Conservation (phyloP, 2,113 vertebrate species). For the Taurulus bubalis region DNA sequence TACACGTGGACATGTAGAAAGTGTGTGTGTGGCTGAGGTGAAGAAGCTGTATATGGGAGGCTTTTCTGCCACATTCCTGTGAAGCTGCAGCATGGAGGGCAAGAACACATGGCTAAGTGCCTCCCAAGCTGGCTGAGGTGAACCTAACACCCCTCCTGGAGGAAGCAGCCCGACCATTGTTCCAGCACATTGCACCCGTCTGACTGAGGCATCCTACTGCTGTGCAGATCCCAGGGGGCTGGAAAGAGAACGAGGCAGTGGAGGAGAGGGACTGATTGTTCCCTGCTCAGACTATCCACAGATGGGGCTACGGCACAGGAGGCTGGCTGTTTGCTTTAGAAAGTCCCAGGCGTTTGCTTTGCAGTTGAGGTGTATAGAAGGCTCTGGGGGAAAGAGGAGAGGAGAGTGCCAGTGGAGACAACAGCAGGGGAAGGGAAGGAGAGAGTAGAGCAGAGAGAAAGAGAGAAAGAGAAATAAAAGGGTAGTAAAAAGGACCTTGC, state of each 20-base stretch:
- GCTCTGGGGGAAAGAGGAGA: conserved; percentile 72
- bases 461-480: conserved; percentile 23
- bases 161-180: conserved; percentile 76
- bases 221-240: conserved; percentile 68
- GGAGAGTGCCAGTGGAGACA: conserved; percentile 73
- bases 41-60: conserved; percentile 32
- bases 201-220: conserved; percentile 75
- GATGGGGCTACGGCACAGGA: conserved; percentile 80
- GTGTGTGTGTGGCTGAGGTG: conserved; percentile 36
- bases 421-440: conserved; percentile 65
- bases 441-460: conserved; percentile 33
- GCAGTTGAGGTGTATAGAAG: conserved; percentile 67
- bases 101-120: conserved; percentile 71
- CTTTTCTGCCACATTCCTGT: conserved; percentile 64
- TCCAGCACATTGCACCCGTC: conserved; percentile 82
- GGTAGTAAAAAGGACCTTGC: conserved; percentile 66
- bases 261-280: conserved; percentile 79
- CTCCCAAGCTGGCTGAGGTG: conserved; percentile 74
- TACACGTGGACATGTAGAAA: conserved; percentile 53
- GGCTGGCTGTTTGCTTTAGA: conserved; percentile 81
- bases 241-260: conserved; percentile 63
- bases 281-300: conserved; percentile 78
- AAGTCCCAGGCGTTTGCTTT: conserved; percentile 79
- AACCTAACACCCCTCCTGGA: conserved; percentile 74
- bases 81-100: conserved; percentile 57